Percentiles rank a stretch among this genome's conserved stretches.
phyloP scores from a whole-genome alignment of 2,888 invertebrate genomes.

The Cantharis flavilabris region DNA sequence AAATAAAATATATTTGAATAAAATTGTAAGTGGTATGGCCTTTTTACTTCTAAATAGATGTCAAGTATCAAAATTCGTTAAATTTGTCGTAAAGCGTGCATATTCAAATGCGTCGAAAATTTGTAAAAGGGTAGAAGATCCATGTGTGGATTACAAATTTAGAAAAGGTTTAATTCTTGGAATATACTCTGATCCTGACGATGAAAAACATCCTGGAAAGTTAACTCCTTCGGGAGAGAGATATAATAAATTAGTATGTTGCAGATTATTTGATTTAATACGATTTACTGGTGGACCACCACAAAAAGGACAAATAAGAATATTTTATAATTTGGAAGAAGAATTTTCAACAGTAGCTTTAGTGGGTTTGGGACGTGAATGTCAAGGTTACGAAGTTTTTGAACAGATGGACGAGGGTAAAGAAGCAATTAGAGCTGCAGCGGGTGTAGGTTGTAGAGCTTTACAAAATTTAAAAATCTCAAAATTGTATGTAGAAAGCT shows the following conservation, averaged over 20 bases:
- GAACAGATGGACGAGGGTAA: slow-evolving; percentile 76
- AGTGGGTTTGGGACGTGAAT: slow-evolving; percentile 74
- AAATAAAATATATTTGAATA: slow-evolving; percentile 8
- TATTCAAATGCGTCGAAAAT: not conserved
- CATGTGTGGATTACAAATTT: slow-evolving; percentile 41
- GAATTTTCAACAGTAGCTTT: slow-evolving; percentile 70
- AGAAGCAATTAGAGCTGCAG: slow-evolving; percentile 74
- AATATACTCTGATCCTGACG: slow-evolving; percentile 64
- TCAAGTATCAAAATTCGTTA: not conserved
- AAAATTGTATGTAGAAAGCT: slow-evolving; percentile 72
- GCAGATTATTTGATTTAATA: slow-evolving; percentile 61
- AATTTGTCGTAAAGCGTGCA: not conserved
- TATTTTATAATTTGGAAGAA: slow-evolving; percentile 68
- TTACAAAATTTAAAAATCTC: slow-evolving; percentile 61
- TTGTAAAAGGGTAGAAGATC: slow-evolving; percentile 31
- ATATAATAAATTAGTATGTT: slow-evolving; percentile 61
- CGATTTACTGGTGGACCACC: slow-evolving; percentile 56
- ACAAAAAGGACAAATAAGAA: slow-evolving; percentile 61
- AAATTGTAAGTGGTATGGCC: not conserved
- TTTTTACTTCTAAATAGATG: not conserved
- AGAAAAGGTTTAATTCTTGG: slow-evolving; percentile 64
- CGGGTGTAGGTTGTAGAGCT: slow-evolving; percentile 64
- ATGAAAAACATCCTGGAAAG: slow-evolving; percentile 60
- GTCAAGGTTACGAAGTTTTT: slow-evolving; percentile 66
- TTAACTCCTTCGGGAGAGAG: slow-evolving; percentile 66